Conservation (phyloP, 2,797 vertebrate species). For the Cuniculus paca region DNA sequence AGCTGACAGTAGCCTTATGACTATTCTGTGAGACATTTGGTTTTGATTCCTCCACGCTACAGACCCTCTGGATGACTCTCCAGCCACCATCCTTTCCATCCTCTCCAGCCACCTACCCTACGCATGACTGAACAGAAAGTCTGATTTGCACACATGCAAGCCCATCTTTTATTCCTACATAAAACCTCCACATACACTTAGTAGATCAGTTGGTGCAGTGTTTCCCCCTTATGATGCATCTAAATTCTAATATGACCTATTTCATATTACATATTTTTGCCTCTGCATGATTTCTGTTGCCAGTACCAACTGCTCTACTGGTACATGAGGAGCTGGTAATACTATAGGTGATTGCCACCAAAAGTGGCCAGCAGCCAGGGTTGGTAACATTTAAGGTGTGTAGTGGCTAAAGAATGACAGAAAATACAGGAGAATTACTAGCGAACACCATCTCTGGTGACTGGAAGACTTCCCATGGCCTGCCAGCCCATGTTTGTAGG, state of each 20-base stretch:
- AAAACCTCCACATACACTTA: neutral
- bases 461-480: neutral
- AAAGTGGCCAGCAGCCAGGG: neutral
- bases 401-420: neutral
- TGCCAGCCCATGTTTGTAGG: neutral
- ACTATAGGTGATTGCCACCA: neutral
- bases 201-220: neutral
- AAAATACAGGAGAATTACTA: neutral
- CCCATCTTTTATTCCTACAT: neutral
- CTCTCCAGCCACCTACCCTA: neutral
- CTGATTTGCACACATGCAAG: neutral
- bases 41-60: neutral
- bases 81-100: too few species aligned
- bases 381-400: neutral
- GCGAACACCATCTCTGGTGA: neutral
- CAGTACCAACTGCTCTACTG: neutral
- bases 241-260: neutral
- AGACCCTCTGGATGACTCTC: neutral
- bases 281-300: neutral
- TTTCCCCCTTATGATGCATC: neutral
- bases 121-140: neutral
- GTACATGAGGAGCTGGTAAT: neutral
- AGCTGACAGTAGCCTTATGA: neutral
- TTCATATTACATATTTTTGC: neutral
- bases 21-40: neutral